Base-by-base conservation (phyloP, 2,888 invertebrate species). In the Incurvaria masculella region DNA sequence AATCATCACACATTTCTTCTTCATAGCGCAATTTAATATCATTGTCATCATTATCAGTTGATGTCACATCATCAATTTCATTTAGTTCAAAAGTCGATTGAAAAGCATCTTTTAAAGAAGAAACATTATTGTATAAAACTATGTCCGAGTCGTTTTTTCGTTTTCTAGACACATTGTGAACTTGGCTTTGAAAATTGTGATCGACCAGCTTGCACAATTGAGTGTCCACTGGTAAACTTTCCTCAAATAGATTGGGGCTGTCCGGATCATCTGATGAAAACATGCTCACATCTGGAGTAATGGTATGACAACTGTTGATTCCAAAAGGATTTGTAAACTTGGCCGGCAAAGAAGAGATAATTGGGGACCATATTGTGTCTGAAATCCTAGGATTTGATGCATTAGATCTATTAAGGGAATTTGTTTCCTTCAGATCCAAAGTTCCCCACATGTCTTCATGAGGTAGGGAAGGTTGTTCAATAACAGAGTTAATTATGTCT, bases 191-290 rank as follows among this genome's bases (percentile, higher is more conserved):
- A 6, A 20, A 23, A 49, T 64, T 69, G 55, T 64, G 72, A 44
- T 80, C 73, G 17, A 80, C 59, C 23, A 79, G 61, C 51, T 78
- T 72, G 55, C 71, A 75, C 14, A 80, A 62, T 58, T 81, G 72
- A 41, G 72, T 66, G 54, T 83, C 80, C 41, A 82, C 55, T 23
- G 76, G 71, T 33, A 84, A 64, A 57, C 82, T 84, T 44, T 84
- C 84, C 54, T 79, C 81, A 59, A 84, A 84, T 43, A 83, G 59
- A 62, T 74, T 81, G 2, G 81, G 79, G 64, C 76, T 79, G 46
- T 75, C 72, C 33, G 69, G 73, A 19, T 51, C 39, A 44, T 79
- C 78, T 4, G 70, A 70, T 27, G 75, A 74, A 62, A 76, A 74
- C 27, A 76, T 57, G 57, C 74, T 76, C 26, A 69, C 53, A 53